phyloP scores from a whole-genome alignment of 2,888 invertebrate genomes.

The Catocala sponsa region DNA sequence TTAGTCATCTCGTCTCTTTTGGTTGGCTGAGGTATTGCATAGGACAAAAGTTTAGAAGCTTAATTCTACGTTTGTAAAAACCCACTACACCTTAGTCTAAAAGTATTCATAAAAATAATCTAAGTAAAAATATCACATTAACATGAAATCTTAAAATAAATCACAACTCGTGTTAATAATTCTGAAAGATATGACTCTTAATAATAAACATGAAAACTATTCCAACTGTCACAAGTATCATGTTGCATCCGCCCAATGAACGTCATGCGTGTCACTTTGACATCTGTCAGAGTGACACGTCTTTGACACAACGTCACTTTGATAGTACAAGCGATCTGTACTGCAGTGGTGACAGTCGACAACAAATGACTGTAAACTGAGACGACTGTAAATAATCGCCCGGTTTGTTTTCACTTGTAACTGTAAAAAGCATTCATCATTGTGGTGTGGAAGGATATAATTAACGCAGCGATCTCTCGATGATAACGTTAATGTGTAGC shows the following conservation, averaged over 20 bases:
- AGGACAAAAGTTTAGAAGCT: no score
- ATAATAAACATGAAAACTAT: slow-evolving; percentile 39
- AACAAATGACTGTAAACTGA: slow-evolving; percentile 49
- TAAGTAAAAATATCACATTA: no score
- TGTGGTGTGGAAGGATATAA: slow-evolving; percentile 23
- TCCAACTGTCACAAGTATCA: slow-evolving; percentile 47
- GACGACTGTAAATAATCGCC: slow-evolving; percentile 38
- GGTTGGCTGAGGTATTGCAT: no score
- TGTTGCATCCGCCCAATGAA: slow-evolving; percentile 65
- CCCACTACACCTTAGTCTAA: no score
- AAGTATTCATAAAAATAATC: no score
- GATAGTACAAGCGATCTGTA: slow-evolving; percentile 26
- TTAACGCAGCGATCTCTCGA: slow-evolving; percentile 28
- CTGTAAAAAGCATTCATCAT: slow-evolving; percentile 35
- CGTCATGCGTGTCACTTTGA: slow-evolving; percentile 51
- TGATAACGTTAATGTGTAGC: slow-evolving; percentile 25
- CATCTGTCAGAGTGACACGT: slow-evolving; percentile 31
- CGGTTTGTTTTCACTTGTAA: slow-evolving; percentile 35
- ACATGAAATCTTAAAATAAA: neutral
- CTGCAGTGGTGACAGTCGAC: slow-evolving; percentile 39
- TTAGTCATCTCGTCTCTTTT: no score
- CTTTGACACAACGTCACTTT: slow-evolving; percentile 6
- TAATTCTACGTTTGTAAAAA: no score
- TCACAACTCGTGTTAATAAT: slow-evolving; percentile 10
- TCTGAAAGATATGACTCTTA: slow-evolving; percentile 27